A percentile compares a stretch with the other conserved stretches of the same genome.
These are phyloP conservation scores for Pteronotus mesoamericanus DNA, from an alignment of 2,797 vertebrate genomes.

Conservation along the genomic window DNA sequence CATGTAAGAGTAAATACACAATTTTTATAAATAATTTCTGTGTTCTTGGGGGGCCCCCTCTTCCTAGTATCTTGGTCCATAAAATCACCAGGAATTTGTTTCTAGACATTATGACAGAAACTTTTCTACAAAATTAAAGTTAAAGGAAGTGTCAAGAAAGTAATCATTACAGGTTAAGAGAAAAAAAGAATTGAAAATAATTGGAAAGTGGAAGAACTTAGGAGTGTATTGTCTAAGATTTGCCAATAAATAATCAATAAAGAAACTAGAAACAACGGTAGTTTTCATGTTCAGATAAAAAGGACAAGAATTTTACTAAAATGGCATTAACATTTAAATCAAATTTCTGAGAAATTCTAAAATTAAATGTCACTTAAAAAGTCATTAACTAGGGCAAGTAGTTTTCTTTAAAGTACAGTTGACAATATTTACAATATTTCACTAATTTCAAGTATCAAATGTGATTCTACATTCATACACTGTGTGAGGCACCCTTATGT, in stretches of 20 bases:
- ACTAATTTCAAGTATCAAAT: neutral
- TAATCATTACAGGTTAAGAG: neutral
- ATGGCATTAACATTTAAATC: neutral
- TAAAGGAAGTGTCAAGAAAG: neutral
- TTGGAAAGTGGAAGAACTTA: neutral
- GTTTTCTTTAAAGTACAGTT: neutral
- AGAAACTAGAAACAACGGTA: neutral
- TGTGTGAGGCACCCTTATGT: neutral
- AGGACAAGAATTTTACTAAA: neutral
- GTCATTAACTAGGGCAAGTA: neutral
- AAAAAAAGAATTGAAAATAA: constrained; percentile 37
- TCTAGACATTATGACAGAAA: neutral
- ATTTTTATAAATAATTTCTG: too few relatives aligned
- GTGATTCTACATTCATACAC: neutral
- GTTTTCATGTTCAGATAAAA: neutral
- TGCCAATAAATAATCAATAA: neutral
- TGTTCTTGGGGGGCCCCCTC: too few relatives aligned
- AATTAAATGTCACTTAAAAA: neutral
- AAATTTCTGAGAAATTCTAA: neutral
- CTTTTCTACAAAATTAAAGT: constrained; percentile 37
- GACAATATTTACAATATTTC: neutral
- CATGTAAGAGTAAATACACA: too few relatives aligned
- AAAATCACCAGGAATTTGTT: neutral
- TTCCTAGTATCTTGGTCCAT: neutral
- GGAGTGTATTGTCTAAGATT: neutral